A percentile compares a stretch with the other conserved stretches of the same genome.
Evolutionary conservation across 1,140 invertebrate species (phyloP).

Genomic region (Cotesia vestalis): DNA sequence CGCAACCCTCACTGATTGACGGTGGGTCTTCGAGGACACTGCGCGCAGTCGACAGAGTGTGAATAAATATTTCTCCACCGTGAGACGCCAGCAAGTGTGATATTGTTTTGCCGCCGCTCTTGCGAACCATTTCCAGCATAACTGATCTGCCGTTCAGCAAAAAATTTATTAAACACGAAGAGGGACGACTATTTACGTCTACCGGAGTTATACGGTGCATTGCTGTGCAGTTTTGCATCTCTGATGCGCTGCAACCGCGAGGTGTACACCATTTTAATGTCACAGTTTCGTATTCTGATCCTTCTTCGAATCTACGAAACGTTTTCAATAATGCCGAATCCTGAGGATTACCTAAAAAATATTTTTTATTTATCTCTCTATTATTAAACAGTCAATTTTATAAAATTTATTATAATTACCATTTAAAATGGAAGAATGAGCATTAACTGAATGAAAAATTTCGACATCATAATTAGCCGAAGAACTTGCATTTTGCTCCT

Average conservation of each 20-base stretch:
- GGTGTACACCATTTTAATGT: constrained; percentile 97
- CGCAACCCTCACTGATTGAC: constrained; percentile 91
- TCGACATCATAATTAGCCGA: constrained; percentile 99
- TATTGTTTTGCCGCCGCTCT: constrained; percentile 86
- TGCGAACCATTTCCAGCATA: constrained; percentile 91
- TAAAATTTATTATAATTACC: constrained; percentile 50
- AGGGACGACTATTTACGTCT: constrained; percentile 93
- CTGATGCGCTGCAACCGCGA: constrained; percentile 79
- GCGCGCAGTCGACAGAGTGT: constrained; percentile 84
- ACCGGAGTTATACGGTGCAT: constrained; percentile 93
- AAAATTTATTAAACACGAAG: constrained; percentile 96
- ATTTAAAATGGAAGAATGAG: constrained; percentile 82
- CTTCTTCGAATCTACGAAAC: constrained; percentile 68
- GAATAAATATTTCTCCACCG: constrained; percentile 96
- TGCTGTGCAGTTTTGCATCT: constrained; percentile 81
- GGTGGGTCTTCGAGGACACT: constrained; percentile 95
- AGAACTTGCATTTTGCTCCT: constrained; percentile 97
- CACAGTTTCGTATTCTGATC: constrained; percentile 77
- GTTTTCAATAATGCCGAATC: constrained; percentile 61
- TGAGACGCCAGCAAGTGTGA: constrained; percentile 94
- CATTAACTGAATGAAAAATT: constrained; percentile 86
- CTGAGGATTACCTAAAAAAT: constrained; percentile 71
- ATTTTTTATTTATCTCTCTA: constrained; percentile 79
- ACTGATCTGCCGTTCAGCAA: constrained; percentile 92
- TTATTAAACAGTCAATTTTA: constrained; percentile 62